A percentile compares a stretch with the other conserved stretches of the same genome.
These are phyloP conservation scores for Plebejus melissa DNA, from an alignment of 2,888 invertebrate species.

Conservation along the genomic window DNA sequence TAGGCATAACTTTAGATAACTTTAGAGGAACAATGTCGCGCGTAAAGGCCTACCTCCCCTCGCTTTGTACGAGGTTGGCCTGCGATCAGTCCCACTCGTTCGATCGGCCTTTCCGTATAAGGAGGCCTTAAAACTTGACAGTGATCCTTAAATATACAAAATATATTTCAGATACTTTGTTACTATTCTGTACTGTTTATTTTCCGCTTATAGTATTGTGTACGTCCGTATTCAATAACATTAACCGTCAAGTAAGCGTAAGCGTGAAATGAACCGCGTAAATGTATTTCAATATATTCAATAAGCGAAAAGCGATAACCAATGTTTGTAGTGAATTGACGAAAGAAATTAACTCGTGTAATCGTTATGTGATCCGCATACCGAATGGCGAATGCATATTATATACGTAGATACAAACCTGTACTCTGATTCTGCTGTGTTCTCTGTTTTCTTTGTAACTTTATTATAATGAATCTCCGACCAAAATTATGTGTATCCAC, in stretches of 20 bases:
- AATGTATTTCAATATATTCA: slow-evolving; percentile 9
- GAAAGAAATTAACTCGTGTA: slow-evolving; percentile 17
- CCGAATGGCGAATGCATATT: background rate
- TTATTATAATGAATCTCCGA: too few species aligned
- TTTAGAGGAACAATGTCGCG: too few species aligned
- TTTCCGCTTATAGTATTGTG: background rate
- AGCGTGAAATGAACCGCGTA: slow-evolving; percentile 1
- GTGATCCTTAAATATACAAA: too few species aligned
- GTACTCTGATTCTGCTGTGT: background rate
- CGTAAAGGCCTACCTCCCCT: too few species aligned
- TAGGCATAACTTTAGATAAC: too few species aligned
- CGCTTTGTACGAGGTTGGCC: too few species aligned
- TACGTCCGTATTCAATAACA: background rate
- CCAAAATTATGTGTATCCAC: too few species aligned
- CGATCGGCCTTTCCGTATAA: too few species aligned
- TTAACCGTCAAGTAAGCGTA: slow-evolving; percentile 2
- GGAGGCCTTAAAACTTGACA: too few species aligned
- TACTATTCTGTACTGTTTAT: background rate
- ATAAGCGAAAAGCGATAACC: slow-evolving; percentile 14
- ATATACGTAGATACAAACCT: background rate
- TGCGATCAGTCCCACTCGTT: too few species aligned
- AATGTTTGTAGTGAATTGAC: slow-evolving; percentile 20
- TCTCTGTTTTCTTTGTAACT: too few species aligned
- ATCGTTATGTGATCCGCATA: slow-evolving; percentile 15
- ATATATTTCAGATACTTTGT: background rate